Conservation (phyloP, 2,113 vertebrate species). For the Nipponia nippon region DNA sequence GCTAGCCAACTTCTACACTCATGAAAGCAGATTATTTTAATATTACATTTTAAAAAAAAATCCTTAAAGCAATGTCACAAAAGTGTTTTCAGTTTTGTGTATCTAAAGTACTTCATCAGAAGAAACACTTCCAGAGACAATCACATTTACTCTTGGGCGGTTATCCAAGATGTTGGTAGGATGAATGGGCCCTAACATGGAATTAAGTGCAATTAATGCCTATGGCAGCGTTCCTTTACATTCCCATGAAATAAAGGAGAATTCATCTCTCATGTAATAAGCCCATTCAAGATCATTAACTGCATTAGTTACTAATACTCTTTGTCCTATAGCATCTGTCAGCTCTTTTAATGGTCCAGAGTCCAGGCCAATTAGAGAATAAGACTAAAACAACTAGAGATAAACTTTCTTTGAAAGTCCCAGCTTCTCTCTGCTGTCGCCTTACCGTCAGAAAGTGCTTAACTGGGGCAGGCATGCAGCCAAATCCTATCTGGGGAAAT, state of each 20-base stretch:
- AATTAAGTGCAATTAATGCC: slow-evolving; percentile 21
- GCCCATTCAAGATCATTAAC: not conserved
- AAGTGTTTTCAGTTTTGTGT: not conserved
- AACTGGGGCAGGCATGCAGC: not conserved
- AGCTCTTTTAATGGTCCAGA: not conserved
- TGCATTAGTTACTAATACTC: slow-evolving; percentile 8
- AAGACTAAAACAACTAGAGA: not conserved
- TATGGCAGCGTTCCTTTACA: slow-evolving; percentile 1
- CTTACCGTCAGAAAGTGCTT: not conserved
- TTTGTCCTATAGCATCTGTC: not conserved
- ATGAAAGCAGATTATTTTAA: not conserved
- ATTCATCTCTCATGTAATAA: not conserved
- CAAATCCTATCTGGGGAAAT: slow-evolving; percentile 9
- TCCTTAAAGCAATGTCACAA: not conserved
- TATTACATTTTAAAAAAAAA: not conserved
- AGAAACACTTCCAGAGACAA: not conserved
- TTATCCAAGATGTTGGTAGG: not conserved
- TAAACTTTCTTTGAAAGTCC: not conserved
- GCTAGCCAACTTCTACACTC: not conserved
- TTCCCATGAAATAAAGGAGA: not conserved
- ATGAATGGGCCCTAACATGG: slow-evolving; percentile 10
- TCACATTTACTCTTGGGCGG: not conserved
- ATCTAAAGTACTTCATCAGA: not conserved
- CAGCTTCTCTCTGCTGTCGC: not conserved
- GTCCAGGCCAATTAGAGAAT: not conserved